Conservation (phyloP, 1,140 invertebrate species). For the Habropoda laboriosa region DNA sequence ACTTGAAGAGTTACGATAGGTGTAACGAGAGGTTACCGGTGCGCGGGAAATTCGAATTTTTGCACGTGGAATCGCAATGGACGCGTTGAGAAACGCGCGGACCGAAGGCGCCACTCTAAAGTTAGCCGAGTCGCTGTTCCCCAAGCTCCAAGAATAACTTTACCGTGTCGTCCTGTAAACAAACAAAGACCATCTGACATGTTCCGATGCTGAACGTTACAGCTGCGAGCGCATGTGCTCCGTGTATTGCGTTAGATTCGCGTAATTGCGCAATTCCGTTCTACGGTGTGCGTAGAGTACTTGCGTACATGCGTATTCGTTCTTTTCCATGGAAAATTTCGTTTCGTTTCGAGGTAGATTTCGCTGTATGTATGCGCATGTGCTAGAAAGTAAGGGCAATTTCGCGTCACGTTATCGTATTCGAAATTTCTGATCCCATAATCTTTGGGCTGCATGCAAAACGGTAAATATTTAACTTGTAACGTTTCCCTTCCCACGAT, state of each 20-base stretch:
- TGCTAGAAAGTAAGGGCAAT: too few species aligned
- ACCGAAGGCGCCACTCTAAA: slow-evolving; percentile 58
- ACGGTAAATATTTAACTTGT: slow-evolving; percentile 57
- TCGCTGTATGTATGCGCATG: too few species aligned
- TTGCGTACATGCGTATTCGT: not conserved
- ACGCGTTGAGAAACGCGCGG: slow-evolving; percentile 59
- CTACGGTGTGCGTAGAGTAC: not conserved
- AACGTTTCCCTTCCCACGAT: slow-evolving; percentile 35
- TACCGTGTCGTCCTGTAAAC: slow-evolving; percentile 61
- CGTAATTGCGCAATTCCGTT: slow-evolving; percentile 14
- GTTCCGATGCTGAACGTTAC: slow-evolving; percentile 37
- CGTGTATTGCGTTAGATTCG: not conserved
- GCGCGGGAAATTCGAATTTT: slow-evolving; percentile 31
- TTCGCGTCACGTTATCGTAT: not conserved
- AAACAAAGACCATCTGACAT: slow-evolving; percentile 57
- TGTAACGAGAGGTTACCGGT: not conserved
- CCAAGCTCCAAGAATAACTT: slow-evolving; percentile 61
- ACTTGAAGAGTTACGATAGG: too few species aligned
- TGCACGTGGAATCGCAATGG: slow-evolving; percentile 22
- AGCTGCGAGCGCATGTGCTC: not conserved
- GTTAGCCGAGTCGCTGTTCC: slow-evolving; percentile 54
- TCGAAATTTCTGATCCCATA: not conserved
- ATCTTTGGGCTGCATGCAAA: not conserved
- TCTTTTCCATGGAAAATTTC: not conserved
- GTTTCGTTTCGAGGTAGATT: not conserved